Conservation (phyloP, 2,888 invertebrate species). For the Lithophane semibrunnea region DNA sequence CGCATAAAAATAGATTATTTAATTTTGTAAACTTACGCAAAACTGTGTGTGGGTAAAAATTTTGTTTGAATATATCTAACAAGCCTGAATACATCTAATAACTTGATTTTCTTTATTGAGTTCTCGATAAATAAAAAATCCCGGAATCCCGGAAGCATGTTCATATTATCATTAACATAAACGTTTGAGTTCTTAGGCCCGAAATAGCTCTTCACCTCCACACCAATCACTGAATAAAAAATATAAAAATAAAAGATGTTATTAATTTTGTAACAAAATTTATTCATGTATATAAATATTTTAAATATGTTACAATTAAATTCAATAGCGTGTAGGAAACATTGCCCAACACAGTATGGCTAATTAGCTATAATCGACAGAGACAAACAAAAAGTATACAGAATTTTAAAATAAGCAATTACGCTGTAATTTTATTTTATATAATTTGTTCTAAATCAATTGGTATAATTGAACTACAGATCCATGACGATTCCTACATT, state of each 20-base stretch:
- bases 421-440: slow-evolving; percentile 1
- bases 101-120: background rate
- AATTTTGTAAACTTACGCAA: background rate
- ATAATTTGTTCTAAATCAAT: slow-evolving; percentile 38
- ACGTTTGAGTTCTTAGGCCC: background rate
- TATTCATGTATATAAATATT: slow-evolving; percentile 79
- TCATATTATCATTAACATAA: background rate
- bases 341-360: slow-evolving; percentile 32
- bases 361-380: slow-evolving; percentile 22
- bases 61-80: background rate
- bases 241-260: slow-evolving; percentile 6
- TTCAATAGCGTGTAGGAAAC: slow-evolving; percentile 53
- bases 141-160: background rate
- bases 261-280: slow-evolving; percentile 78
- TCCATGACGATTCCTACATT: background rate
- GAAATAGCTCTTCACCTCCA: background rate
- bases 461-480: slow-evolving; percentile 2
- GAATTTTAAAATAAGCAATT: slow-evolving; percentile 18
- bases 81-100: background rate
- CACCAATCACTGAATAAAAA: background rate
- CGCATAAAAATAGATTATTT: background rate
- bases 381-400: slow-evolving; percentile 23
- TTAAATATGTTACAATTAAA: slow-evolving; percentile 70
- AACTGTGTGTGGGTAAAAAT: background rate
- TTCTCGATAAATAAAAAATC: background rate